phyloP scores from a whole-genome alignment of 2,113 vertebrate species.

The Pica pica region DNA sequence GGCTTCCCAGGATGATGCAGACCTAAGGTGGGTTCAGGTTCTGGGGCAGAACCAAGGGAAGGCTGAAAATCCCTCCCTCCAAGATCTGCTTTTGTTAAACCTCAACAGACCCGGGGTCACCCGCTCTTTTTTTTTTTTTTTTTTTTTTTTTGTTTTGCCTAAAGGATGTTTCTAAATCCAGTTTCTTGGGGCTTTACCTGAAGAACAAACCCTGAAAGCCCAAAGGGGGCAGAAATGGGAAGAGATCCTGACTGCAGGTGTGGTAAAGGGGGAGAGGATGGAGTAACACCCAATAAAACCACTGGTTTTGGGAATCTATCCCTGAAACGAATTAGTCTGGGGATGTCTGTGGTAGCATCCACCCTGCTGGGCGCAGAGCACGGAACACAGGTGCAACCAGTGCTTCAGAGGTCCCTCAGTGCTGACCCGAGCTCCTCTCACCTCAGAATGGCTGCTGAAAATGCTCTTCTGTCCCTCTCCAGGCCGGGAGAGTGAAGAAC shows the following conservation, averaged over 20 bases:
- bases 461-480: too few species aligned
- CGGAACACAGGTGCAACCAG: background rate
- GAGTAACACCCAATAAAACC: background rate
- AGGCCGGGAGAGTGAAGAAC: background rate
- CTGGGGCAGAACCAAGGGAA: background rate
- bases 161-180: background rate
- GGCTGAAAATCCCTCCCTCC: background rate
- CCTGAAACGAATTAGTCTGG: background rate
- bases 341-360: background rate
- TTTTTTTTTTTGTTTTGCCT: background rate
- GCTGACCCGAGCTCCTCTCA: background rate
- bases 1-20: background rate
- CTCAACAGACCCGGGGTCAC: background rate
- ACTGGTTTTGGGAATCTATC: background rate
- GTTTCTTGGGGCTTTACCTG: background rate
- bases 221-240: background rate
- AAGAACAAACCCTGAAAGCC: background rate
- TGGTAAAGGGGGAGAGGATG: background rate
- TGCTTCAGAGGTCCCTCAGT: rapidly evolving
- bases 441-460: background rate
- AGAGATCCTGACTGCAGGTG: background rate
- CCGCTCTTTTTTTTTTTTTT: background rate
- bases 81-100: background rate
- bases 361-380: background rate
- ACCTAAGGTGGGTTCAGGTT: background rate